Base-by-base conservation (phyloP, 2,797 vertebrate species). In the Hydrophis major region DNA sequence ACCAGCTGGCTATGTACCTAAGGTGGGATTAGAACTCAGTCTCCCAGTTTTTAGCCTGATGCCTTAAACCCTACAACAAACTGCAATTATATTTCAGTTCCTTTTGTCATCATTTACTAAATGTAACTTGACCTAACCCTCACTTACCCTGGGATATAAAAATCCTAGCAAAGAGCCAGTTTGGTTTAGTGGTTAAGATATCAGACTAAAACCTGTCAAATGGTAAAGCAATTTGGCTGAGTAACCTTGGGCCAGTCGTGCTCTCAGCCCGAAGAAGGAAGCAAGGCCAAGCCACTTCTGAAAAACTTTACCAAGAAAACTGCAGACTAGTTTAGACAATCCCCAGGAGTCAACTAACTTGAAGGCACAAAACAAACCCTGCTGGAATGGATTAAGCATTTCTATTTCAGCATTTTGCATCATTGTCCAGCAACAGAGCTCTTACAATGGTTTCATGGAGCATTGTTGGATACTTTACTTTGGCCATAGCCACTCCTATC, bases 11-110 rank as follows among this genome's bases (percentile, higher is more conserved):
- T 69, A 32, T 69, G n/a, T 28, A 32, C 13, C 13, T 32, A 69
- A 32, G 1, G 28, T 69, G n/a, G 13, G 63, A 69, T 18, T 69
- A 32, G 13, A 32, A 69, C 66, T 32, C n/a, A 69, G n/a, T 32
- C 66, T 32, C 28, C 66, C n/a, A 32, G 13, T 69, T 32, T 32
- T 69, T 69, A 69, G n/a, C 14, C 66, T 32, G 2, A 69, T 69
- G 66, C 13, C 5, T 32, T 69, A 32, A 69, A 1, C 16, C 0
- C 66, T 37, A 74, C 32, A 37, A 6, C 66, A 37, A 74, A 55
- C 53, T 55, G 53, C 53, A 55, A 74, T 95, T 96, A 92, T 95
- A 90, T 94, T 91, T 91, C 94, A 93, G 93, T 96, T 63, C 47
- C 86, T 59, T 25, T 83, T 83, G 74, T 47, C 74, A 83, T 74